Conservation (phyloP, 2,888 invertebrate species). For the Agelastica alni region DNA sequence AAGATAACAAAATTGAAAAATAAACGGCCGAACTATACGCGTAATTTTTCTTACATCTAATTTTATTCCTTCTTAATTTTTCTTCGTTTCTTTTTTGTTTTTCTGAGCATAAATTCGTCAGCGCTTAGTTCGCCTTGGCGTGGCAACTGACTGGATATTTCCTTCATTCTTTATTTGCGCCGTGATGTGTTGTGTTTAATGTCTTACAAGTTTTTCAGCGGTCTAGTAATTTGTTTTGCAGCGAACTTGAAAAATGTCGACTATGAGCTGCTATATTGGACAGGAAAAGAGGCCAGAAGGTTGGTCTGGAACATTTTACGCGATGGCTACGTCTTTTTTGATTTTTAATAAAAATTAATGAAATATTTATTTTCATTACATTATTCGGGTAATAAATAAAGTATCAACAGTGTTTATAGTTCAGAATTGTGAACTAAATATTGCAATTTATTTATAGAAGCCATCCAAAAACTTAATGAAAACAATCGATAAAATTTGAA, state of each 20-base stretch:
- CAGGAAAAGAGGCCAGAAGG: background rate
- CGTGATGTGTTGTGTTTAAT: conserved; percentile 10
- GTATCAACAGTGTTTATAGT: too few relatives aligned
- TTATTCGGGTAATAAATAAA: too few relatives aligned
- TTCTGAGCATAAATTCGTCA: background rate
- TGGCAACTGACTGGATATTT: conserved; percentile 1
- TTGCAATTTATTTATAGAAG: too few relatives aligned
- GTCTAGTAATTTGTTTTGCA: conserved; percentile 8
- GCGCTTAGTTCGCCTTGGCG: conserved; percentile 7
- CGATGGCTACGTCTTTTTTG: too few relatives aligned
- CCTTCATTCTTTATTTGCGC: conserved; percentile 9
- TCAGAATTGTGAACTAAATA: too few relatives aligned
- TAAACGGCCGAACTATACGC: background rate
- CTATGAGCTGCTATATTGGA: conserved; percentile 7
- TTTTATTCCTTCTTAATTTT: conserved; percentile 4
- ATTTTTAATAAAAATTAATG: too few relatives aligned
- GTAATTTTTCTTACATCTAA: background rate
- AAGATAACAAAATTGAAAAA: too few relatives aligned
- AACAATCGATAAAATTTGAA: too few relatives aligned
- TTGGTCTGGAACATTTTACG: background rate
- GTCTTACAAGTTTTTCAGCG: conserved; percentile 7
- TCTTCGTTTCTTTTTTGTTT: conserved; percentile 1
- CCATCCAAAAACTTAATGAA: too few relatives aligned
- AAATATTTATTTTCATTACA: too few relatives aligned
- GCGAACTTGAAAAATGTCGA: conserved; percentile 2